These are phyloP conservation scores for Tiliacea aurago DNA, from an alignment of 2,888 invertebrate species.

Conservation along the genomic window DNA sequence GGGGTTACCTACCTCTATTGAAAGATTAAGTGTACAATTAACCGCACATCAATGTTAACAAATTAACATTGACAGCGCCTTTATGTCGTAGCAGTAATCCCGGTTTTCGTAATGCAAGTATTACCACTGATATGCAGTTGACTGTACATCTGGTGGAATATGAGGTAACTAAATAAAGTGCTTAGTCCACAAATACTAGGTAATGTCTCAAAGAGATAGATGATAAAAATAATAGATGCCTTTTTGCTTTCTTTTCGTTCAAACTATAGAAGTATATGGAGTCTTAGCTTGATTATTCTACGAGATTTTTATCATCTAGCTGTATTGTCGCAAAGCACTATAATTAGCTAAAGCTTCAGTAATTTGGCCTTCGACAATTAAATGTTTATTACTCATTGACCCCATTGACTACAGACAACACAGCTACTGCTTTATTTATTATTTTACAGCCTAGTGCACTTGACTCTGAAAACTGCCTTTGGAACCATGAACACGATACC, in stretches of 20 bases:
- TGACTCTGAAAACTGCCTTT: not conserved
- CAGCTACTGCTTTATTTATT: not conserved
- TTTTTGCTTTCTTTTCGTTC: not conserved
- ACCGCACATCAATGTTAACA: not conserved
- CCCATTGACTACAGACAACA: not conserved
- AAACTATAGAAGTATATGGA: not conserved
- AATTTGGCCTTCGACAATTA: not conserved
- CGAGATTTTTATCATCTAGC: not conserved
- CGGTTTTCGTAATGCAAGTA: not conserved
- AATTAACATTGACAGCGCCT: not conserved
- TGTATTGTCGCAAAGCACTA: not conserved
- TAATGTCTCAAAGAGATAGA: not conserved
- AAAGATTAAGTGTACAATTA: too few species aligned
- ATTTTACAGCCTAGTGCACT: not conserved
- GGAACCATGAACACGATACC: not conserved
- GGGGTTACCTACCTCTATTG: not conserved
- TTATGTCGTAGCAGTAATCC: too few species aligned
- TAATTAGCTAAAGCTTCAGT: not conserved
- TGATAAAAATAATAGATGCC: too few species aligned
- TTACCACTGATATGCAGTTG: not conserved
- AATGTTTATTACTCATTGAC: conserved; percentile 9
- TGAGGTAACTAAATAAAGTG: not conserved
- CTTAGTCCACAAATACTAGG: not conserved
- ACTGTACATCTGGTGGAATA: not conserved
- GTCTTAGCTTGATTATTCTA: not conserved